These are phyloP conservation scores for Orthosia cruda DNA, from an alignment of 2,888 invertebrate species.

Conservation along the genomic window DNA sequence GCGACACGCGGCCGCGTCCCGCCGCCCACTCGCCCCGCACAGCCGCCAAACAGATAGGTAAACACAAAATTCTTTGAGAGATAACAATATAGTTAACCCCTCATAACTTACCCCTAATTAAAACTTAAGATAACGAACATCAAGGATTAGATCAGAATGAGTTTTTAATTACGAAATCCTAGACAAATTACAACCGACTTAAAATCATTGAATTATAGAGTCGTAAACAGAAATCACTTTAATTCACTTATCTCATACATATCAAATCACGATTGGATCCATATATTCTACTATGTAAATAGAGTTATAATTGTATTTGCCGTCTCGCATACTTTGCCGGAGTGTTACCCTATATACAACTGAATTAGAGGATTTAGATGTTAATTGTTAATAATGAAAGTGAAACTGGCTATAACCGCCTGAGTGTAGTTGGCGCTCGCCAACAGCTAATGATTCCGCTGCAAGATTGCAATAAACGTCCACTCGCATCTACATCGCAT, in stretches of 20 bases:
- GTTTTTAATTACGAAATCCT: conserved; percentile 34
- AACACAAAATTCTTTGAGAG: conserved; percentile 71
- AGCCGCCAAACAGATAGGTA: conserved; percentile 66
- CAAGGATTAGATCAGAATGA: conserved; percentile 21
- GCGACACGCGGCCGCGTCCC: conserved; percentile 70
- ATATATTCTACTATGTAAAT: conserved; percentile 64
- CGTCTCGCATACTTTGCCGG: conserved; percentile 50
- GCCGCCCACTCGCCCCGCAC: conserved; percentile 78
- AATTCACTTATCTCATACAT: conserved; percentile 54
- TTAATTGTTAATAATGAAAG: conserved; percentile 72
- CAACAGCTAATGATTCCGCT: conserved; percentile 78
- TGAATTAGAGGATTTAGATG: conserved; percentile 68
- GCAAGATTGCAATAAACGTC: conserved; percentile 81
- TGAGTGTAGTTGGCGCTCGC: conserved; percentile 56
- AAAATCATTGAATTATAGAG: conserved; percentile 34
- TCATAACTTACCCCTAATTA: conserved; percentile 68
- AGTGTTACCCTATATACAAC: conserved; percentile 44
- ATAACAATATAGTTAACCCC: conserved; percentile 66
- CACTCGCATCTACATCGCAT: conserved; percentile 80
- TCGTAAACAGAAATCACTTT: conserved; percentile 43
- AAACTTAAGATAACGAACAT: conserved; percentile 62
- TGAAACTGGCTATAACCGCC: conserved; percentile 67
- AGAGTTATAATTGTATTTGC: conserved; percentile 63
- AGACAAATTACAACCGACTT: conserved; percentile 20
- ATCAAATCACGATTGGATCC: conserved; percentile 38